Evolutionary conservation across 2,113 vertebrate genomes (phyloP).

Genomic region (cattle (Bos taurus)): ARS-UCD2.0 NC_037331.1:60942501-60943000

Average conservation of each 20-base stretch:
- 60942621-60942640: neutral
- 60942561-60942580: neutral
- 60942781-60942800: neutral
- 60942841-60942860: neutral
- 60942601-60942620: neutral
- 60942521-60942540: no score
- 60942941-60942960: neutral
- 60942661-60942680: neutral
- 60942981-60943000: no score
- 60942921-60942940: neutral
- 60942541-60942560: neutral
- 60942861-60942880: neutral
- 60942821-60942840: neutral
- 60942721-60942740: neutral
- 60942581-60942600: neutral
- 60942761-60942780: neutral
- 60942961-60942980: neutral
- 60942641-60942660: neutral
- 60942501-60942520: neutral
- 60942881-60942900: neutral
- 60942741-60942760: neutral
- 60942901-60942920: neutral
- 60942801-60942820: neutral
- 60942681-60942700: neutral
- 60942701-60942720: fast-evolving